Evolutionary conservation across 2,797 vertebrate genomes (phyloP), one percentile per base, ranked within the genome.

Genomic region (Onychomys torridus): DNA sequence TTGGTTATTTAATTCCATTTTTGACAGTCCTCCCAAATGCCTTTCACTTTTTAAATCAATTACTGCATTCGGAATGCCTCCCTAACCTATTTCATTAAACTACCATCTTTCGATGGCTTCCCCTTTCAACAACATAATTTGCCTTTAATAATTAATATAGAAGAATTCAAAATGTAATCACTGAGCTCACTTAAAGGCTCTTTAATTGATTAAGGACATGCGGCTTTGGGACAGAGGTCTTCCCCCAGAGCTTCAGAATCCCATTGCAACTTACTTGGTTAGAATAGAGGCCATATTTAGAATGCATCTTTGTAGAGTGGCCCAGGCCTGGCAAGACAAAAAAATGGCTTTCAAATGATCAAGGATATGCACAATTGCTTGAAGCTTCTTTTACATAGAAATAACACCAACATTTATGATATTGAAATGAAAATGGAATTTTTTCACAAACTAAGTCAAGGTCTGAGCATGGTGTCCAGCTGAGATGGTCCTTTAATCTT

Each of bases 71-170:
- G 57, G 92, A 97, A 93, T 95, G 43, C 87, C 89, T 97, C 27
- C 88, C 71, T 59, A 59, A 82, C 43, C 52, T 49, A 75, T 95
- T 94, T 89, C 91, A 95, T 93, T 79, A 97, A 98, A 81, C 96
- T 61, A 67, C 3, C 78, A 11, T 95, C 69, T 97, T 96, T 77
- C 91, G 85, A 78, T 34, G 85, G 93, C 63, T 17, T 81, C 46
- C 78, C 87, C 93, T 97, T 97, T 94, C 93, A 97, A 61, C 92
- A 93, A 57, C 87, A 10, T 91, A 90, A 96, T 98, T 97, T 96
- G 85, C 77, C 37, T 95, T 97, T 96, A 97, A 97, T 96, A 97
- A 98, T 98, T 97, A 97, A 98, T 79, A 96, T 78, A 91, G 97
- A 97, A 90, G 78, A 96, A 97, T 90, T 95, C 25, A 90, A 97